A percentile compares a stretch with the other conserved stretches of the same genome.
phyloP scores from a whole-genome alignment of 2,888 invertebrate species.

The Isotomurus palustris region DNA sequence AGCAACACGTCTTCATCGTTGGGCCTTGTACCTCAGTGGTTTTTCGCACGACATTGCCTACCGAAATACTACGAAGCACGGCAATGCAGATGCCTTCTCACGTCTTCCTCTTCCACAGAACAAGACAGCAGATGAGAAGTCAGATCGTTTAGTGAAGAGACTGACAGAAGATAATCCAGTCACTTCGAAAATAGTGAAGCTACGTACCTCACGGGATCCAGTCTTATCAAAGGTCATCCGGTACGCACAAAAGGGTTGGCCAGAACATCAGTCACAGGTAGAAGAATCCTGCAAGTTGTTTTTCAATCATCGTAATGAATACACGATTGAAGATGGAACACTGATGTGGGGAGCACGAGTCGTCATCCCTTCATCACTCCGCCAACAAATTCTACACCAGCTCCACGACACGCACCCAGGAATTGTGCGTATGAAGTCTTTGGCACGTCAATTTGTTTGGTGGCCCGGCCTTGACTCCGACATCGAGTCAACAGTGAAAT shows the following conservation, averaged over 20 bases:
- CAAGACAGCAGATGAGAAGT: constrained; percentile 42
- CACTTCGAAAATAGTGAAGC: neutral
- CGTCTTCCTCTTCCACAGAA: constrained; percentile 5
- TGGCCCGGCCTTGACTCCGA: constrained; percentile 28
- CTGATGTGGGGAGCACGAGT: constrained; percentile 24
- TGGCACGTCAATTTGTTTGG: constrained; percentile 26
- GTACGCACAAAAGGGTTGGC: constrained; percentile 11
- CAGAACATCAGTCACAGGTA: neutral
- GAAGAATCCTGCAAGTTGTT: neutral
- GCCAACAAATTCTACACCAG: constrained; percentile 3
- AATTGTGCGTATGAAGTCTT: constrained; percentile 19
- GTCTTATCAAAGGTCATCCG: constrained; percentile 2
- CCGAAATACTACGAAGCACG: constrained; percentile 45
- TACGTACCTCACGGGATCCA: neutral
- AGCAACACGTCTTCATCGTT: constrained; percentile 22
- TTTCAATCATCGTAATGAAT: constrained; percentile 1
- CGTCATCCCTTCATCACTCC: constrained; percentile 13
- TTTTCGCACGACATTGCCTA: constrained; percentile 48
- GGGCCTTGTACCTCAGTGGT: constrained; percentile 39
- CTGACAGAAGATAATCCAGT: neutral
- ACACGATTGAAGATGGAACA: constrained; percentile 10
- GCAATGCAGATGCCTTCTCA: constrained; percentile 29
- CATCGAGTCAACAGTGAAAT: constrained; percentile 9
- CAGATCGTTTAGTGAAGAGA: neutral
- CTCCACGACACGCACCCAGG: constrained; percentile 20